Evolutionary conservation across 2,888 invertebrate genomes (phyloP).

Genomic region (Callinectes sapidus): DNA sequence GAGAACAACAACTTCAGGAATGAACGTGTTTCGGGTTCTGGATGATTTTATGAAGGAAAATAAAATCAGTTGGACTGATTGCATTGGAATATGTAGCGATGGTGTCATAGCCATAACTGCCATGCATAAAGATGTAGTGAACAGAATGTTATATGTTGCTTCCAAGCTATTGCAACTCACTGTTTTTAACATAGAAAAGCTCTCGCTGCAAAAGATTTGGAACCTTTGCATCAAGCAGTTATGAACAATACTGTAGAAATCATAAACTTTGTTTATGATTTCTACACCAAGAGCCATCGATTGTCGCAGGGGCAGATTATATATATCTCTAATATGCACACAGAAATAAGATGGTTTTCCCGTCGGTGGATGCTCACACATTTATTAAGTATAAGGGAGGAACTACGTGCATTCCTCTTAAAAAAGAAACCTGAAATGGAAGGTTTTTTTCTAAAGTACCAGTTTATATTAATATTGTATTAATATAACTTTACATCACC

Average conservation of each 20-base stretch:
- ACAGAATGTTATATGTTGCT: neutral
- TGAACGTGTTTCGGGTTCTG: neutral
- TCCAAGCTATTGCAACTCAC: neutral
- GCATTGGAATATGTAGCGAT: slow-evolving; percentile 10
- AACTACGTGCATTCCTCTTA: slow-evolving; percentile 31
- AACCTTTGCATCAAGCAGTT: neutral
- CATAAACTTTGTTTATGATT: neutral
- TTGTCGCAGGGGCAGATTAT: slow-evolving; percentile 26
- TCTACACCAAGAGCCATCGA: neutral
- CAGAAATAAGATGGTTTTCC: slow-evolving; percentile 38
- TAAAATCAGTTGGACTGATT: slow-evolving; percentile 18
- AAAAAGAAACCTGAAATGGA: slow-evolving; percentile 21
- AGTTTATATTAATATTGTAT: too few species aligned
- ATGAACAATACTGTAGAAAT: slow-evolving; percentile 8
- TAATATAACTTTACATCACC: too few species aligned
- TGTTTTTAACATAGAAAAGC: neutral
- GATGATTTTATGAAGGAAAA: slow-evolving; percentile 25
- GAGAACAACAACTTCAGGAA: slow-evolving; percentile 30
- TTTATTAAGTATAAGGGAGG: slow-evolving; percentile 29
- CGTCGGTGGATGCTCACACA: slow-evolving; percentile 31
- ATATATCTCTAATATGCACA: slow-evolving; percentile 1
- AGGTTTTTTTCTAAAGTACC: too few species aligned
- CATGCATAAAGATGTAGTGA: slow-evolving; percentile 3
- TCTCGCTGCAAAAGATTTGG: slow-evolving; percentile 25
- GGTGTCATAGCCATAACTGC: too few species aligned